These are phyloP conservation scores for Calcarius lapponicus DNA, from an alignment of 2,797 vertebrate species.

Conservation along the genomic window DNA sequence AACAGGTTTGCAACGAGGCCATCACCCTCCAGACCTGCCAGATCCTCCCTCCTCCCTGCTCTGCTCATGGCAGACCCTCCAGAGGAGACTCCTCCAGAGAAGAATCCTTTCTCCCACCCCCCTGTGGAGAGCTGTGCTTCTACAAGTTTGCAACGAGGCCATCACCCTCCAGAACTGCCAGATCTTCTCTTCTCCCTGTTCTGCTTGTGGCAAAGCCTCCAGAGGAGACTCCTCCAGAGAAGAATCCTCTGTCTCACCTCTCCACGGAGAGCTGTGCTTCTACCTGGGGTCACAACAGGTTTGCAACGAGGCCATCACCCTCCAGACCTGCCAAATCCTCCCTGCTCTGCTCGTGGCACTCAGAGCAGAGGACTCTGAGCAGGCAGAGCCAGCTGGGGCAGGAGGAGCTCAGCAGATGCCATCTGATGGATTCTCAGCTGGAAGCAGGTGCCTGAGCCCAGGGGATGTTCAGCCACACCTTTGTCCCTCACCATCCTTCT, in stretches of 20 bases:
- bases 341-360: neutral
- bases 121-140: neutral
- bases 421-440: neutral
- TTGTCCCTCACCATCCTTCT: neutral
- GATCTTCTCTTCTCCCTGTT: neutral
- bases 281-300: neutral
- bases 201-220: neutral
- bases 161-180: neutral
- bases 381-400: neutral
- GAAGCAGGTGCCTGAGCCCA: neutral
- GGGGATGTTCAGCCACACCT: neutral
- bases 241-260: neutral
- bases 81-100: too few relatives aligned
- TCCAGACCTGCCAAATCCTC: neutral
- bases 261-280: neutral
- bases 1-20: too few relatives aligned
- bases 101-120: neutral
- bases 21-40: too few relatives aligned
- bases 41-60: too few relatives aligned
- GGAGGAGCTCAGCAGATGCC: slow-evolving; percentile 42
- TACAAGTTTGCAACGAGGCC: neutral
- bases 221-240: too few relatives aligned
- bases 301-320: neutral
- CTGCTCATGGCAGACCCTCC: too few relatives aligned
- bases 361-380: neutral